Conservation (phyloP, 2,113 vertebrate genomes). For the Lonchura striata region DNA sequence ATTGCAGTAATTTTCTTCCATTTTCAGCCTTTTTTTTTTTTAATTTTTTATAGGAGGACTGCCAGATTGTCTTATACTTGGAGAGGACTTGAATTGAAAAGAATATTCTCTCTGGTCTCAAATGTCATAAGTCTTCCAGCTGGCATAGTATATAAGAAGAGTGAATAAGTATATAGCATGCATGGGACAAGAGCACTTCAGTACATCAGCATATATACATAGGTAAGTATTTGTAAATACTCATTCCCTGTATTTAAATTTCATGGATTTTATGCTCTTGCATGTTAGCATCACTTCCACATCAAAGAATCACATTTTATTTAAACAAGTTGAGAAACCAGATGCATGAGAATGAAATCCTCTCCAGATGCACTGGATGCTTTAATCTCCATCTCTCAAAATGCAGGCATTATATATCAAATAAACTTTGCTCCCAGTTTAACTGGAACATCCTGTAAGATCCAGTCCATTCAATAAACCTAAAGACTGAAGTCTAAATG, state of each 20-base stretch:
- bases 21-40: neutral
- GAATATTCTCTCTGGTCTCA: neutral
- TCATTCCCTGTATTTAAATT: neutral
- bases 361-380: neutral
- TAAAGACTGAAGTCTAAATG: neutral
- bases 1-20: neutral
- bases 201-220: neutral
- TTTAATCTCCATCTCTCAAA: neutral
- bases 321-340: conserved; percentile 28
- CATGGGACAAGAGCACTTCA: neutral
- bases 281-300: conserved; percentile 1
- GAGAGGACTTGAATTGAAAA: neutral
- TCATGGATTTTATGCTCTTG: neutral
- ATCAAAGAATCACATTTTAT: conserved; percentile 29
- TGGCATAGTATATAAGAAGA: neutral
- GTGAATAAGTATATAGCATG: neutral
- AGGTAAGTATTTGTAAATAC: neutral
- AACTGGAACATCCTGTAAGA: conserved; percentile 24
- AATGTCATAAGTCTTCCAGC: neutral
- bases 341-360: neutral
- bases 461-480: neutral
- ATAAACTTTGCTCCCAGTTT: neutral
- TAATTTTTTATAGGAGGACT: neutral
- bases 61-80: neutral
- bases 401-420: neutral